phyloP scores from a whole-genome alignment of 2,113 vertebrate species.

The Pantherophis guttatus region DNA sequence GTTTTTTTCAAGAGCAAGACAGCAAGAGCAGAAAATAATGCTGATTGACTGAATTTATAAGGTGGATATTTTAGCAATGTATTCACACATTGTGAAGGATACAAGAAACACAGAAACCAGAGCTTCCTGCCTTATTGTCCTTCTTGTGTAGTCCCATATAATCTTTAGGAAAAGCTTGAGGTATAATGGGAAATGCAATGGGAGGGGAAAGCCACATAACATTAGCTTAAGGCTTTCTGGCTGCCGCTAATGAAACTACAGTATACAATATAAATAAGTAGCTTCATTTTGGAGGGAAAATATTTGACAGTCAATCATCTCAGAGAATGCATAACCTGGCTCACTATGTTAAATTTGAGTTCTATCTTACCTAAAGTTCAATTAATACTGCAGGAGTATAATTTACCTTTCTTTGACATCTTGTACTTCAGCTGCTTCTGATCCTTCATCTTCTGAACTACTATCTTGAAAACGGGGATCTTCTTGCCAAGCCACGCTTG shows the following conservation, averaged over 20 bases:
- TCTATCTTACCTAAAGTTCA: background rate
- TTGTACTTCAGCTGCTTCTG: slow-evolving; percentile 40
- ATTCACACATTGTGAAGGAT: background rate
- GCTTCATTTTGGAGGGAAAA: background rate
- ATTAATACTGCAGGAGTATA: background rate
- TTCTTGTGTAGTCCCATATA: background rate
- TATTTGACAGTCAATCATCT: background rate
- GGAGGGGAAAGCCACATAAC: background rate
- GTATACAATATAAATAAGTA: background rate
- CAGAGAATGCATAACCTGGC: background rate
- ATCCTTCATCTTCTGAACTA: slow-evolving; percentile 80
- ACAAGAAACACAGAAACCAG: background rate
- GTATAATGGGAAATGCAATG: background rate
- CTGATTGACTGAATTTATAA: background rate
- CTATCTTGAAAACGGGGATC: slow-evolving; percentile 84
- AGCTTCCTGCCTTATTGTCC: background rate
- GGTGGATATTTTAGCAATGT: background rate
- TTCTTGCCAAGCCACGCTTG: slow-evolving; percentile 78
- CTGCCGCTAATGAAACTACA: background rate
- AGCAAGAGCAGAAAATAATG: background rate
- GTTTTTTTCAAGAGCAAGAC: background rate
- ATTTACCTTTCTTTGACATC: slow-evolving; percentile 65
- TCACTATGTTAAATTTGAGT: background rate
- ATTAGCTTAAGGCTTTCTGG: background rate
- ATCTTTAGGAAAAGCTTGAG: background rate